Evolutionary conservation across 2,113 vertebrate species (phyloP).

Genomic region (Sardina pilchardus): DNA sequence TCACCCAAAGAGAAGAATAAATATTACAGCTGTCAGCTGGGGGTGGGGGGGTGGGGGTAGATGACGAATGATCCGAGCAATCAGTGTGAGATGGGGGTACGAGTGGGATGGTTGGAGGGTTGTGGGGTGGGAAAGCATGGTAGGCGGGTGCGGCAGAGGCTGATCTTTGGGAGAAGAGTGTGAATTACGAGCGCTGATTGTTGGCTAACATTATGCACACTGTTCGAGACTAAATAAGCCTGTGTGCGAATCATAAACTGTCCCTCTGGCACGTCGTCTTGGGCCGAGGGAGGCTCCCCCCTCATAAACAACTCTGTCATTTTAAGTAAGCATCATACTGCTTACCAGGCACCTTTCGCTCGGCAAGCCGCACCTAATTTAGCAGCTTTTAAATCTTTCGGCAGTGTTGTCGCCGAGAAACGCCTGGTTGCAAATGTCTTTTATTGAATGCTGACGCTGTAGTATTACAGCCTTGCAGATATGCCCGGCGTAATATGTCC

Average conservation of each 20-base stretch:
- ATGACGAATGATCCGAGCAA: conserved; percentile 31
- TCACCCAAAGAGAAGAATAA: not conserved
- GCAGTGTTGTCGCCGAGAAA: conserved; percentile 76
- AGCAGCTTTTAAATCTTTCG: conserved; percentile 81
- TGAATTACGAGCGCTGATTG: conserved; percentile 72
- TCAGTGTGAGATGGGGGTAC: not conserved
- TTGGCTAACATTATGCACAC: conserved; percentile 70
- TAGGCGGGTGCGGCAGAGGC: not conserved
- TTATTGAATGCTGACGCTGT: conserved; percentile 82
- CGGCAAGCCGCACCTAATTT: conserved; percentile 77
- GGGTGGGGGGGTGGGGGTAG: not conserved
- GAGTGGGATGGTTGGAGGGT: conserved; percentile 16
- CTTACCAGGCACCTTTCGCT: conserved; percentile 79
- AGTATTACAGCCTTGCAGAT: conserved; percentile 79
- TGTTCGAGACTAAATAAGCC: conserved; percentile 74
- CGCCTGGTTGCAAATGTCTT: conserved; percentile 82
- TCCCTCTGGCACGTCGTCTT: conserved; percentile 57
- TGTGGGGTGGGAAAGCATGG: not conserved
- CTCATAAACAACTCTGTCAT: conserved; percentile 80
- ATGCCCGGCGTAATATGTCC: conserved; percentile 77
- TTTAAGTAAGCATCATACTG: conserved; percentile 76
- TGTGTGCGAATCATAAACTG: conserved; percentile 71
- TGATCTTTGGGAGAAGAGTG: conserved; percentile 32
- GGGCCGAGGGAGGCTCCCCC: conserved; percentile 56
- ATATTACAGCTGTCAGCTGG: not conserved